These are phyloP conservation scores for Elysia chlorotica DNA, from an alignment of 1,140 invertebrate species.

Conservation along the genomic window DNA sequence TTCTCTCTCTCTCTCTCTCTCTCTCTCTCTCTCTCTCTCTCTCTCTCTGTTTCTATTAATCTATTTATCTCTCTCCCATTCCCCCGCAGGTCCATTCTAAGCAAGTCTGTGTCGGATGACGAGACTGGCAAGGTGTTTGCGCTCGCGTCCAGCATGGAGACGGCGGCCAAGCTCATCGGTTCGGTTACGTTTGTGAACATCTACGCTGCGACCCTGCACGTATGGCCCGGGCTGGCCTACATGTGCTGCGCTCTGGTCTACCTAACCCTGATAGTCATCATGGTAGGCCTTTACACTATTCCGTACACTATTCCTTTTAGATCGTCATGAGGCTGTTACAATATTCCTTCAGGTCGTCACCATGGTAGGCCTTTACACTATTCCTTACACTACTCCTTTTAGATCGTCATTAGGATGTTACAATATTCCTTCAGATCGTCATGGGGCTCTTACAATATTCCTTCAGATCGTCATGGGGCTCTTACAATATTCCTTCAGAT, in stretches of 20 bases:
- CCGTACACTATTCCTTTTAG: background rate
- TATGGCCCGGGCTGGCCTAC: conserved; percentile 52
- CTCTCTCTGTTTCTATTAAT: no score
- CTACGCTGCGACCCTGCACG: conserved; percentile 48
- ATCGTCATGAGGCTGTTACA: background rate
- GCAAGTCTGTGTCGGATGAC: conserved; percentile 49
- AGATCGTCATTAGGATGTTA: background rate
- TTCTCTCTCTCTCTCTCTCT: background rate
- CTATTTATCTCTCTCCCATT: no score
- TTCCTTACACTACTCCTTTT: background rate
- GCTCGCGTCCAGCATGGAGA: conserved; percentile 51
- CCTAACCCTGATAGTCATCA: conserved; percentile 33
- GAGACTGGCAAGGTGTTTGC: conserved; percentile 54
- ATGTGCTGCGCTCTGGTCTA: conserved; percentile 45
- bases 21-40: background rate
- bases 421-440: no score
- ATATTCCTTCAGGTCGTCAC: background rate
- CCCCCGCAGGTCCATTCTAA: conserved; percentile 46
- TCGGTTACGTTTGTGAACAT: conserved; percentile 54
- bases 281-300: conserved; percentile 35
- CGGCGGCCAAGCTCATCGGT: conserved; percentile 54
- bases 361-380: background rate
- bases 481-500: no score
- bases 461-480: no score
- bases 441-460: no score